Evolutionary conservation across 2,888 invertebrate genomes (phyloP), one percentile per base, ranked within the genome.

Genomic region (Oscheius sp.): DNA sequence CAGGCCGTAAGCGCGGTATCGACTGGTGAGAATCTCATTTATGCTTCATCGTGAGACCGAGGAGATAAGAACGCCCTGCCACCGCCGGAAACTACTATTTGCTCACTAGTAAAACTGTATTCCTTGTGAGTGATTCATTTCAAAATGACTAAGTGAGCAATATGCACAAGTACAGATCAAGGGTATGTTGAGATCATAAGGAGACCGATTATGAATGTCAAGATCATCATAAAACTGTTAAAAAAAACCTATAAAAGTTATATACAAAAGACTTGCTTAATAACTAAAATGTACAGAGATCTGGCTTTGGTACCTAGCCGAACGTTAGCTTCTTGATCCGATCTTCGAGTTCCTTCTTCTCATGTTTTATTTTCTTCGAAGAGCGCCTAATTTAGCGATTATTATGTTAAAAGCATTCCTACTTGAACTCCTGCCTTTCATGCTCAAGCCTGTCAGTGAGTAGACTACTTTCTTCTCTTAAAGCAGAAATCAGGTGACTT

Each of bases 391-490:
- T 48, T 8, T 15, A 25, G 17, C 5, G 31, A 27, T 42, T 25
- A 58, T 37, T n/a, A 6, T 6, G 46, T 20, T 12, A 46, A n/a
- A 25, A 17, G 25, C 8, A 12, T 4, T 5, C 69, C 27, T 20
- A 76, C 76, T 74, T 75, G 52, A 70, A 66, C 3, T 77, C 73
- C n/a, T 48, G 58, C 0, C 71, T 53, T 25, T 79, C 74, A 1
- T 61, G 33, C 33, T 79, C 79, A 31, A 79, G 12, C 42, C 74
- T 66, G 31, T 71, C 71, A 0, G 79, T 71, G 34, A 79, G 52
- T 23, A 79, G 34, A 37, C 70, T 70, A n/a, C 71, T 70, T 53
- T 79, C 79, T 29, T 76, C 79, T 2, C 75, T 46, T 12, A 79
- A 52, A 15, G 75, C 75, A 6, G 75, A 64, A 46, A 79, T 76